Evolutionary conservation across 2,113 vertebrate species (phyloP).

Genomic region (Etia nguti): DNA sequence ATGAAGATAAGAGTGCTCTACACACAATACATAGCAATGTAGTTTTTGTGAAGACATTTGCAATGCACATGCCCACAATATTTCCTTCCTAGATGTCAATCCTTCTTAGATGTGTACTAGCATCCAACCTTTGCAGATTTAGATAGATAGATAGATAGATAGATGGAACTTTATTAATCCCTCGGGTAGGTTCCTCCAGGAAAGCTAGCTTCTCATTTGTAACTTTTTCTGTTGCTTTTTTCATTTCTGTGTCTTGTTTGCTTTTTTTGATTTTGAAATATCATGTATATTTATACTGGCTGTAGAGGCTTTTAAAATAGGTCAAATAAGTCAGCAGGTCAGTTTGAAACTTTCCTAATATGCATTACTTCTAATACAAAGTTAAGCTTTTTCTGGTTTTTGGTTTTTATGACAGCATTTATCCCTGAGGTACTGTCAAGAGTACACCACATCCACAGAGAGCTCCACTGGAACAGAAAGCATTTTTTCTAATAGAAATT

Average conservation of each 20-base stretch:
- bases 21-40: not conserved
- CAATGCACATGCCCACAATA: not conserved
- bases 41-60: not conserved
- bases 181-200: not conserved
- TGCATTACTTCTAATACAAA: not conserved
- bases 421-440: constrained; percentile 29
- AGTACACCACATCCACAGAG: constrained; percentile 15
- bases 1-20: not conserved
- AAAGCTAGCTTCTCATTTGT: not conserved
- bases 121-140: not conserved
- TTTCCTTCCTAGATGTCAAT: not conserved
- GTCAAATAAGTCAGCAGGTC: not conserved
- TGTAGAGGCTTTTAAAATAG: not conserved
- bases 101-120: not conserved
- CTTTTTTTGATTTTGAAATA: not conserved
- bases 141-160: accelerated
- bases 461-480: not conserved
- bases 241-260: not conserved
- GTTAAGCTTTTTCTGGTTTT: constrained; percentile 11
- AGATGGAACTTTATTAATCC: too few relatives aligned
- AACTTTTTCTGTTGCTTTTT: not conserved
- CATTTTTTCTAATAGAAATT: not conserved
- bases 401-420: not conserved
- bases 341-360: not conserved
- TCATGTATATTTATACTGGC: not conserved